phyloP scores from a whole-genome alignment of 2,888 invertebrate species.

The Drosophila kuntzei region DNA sequence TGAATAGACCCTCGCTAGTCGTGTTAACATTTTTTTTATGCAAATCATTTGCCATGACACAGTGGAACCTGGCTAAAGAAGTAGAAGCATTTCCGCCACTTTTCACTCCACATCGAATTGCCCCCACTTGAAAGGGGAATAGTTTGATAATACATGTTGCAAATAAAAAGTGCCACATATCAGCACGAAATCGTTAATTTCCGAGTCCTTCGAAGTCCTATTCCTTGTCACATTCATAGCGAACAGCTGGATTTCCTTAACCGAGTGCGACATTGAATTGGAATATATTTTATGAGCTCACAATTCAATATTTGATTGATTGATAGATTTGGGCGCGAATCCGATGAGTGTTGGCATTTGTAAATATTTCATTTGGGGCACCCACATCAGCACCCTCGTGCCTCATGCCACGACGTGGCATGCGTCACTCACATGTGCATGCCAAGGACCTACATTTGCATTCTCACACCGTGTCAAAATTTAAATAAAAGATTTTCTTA shows the following conservation, averaged over 20 bases:
- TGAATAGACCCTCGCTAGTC: conserved; percentile 10
- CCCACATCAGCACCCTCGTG: conserved; percentile 14
- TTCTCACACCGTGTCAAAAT: conserved; percentile 40
- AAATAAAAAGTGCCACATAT: conserved; percentile 48
- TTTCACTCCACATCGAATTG: conserved; percentile 29
- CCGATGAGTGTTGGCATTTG: conserved; percentile 65
- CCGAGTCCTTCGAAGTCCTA: conserved; percentile 22
- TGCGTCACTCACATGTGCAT: conserved; percentile 41
- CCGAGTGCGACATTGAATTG: conserved; percentile 57
- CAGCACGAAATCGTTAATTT: conserved; percentile 61
- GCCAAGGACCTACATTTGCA: conserved; percentile 62
- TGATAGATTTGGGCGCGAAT: conserved; percentile 62
- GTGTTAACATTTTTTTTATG: conserved; percentile 52
- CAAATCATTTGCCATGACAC: conserved; percentile 63
- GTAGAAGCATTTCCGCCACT: conserved; percentile 63
- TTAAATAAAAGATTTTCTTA: conserved; percentile 61
- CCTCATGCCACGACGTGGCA: conserved; percentile 5
- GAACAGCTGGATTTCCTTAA: conserved; percentile 1
- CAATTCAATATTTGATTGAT: conserved; percentile 50
- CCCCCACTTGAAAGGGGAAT: background rate
- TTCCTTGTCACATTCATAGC: background rate
- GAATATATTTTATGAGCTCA: conserved; percentile 29
- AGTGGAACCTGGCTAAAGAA: conserved; percentile 24
- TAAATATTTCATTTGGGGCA: conserved; percentile 64
- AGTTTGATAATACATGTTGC: conserved; percentile 48